phyloP scores from a whole-genome alignment of 2,888 invertebrate species.

The Machimus rusticus region DNA sequence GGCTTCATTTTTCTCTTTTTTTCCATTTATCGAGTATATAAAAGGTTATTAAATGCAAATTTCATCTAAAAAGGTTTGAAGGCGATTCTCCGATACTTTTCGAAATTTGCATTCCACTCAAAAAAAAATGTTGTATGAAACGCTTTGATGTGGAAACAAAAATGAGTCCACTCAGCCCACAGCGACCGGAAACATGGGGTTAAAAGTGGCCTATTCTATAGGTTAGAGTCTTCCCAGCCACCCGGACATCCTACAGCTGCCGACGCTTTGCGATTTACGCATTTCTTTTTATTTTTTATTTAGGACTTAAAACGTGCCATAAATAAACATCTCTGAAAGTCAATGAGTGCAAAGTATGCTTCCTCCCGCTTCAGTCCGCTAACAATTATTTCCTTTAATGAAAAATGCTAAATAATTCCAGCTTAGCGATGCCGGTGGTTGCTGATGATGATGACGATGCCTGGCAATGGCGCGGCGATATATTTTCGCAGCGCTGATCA shows the following conservation, averaged over 20 bases:
- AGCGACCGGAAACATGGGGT: not conserved
- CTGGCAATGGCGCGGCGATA: not conserved
- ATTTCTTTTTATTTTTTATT: not conserved
- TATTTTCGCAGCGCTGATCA: not conserved
- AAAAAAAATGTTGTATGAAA: not conserved
- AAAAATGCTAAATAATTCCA: slow-evolving; percentile 25
- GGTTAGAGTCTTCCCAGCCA: not conserved
- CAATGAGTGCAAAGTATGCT: slow-evolving; percentile 5
- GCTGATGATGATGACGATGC: not conserved
- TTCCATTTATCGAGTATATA: not conserved
- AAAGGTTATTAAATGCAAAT: not conserved
- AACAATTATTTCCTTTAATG: slow-evolving; percentile 29
- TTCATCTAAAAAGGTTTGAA: not conserved
- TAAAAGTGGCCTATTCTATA: not conserved
- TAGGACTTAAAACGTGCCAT: not conserved
- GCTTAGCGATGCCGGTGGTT: not conserved
- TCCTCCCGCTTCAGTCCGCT: not conserved
- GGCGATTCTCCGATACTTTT: not conserved
- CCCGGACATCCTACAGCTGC: not conserved
- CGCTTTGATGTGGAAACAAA: not conserved
- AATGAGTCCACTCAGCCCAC: not conserved
- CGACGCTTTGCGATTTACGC: not conserved
- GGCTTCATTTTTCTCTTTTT: not conserved
- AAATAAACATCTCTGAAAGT: slow-evolving; percentile 28
- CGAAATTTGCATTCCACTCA: not conserved